Percentiles rank a stretch among this genome's conserved stretches.
phyloP scores from a whole-genome alignment of 2,113 vertebrate species.

The Hypanus sabinus region DNA sequence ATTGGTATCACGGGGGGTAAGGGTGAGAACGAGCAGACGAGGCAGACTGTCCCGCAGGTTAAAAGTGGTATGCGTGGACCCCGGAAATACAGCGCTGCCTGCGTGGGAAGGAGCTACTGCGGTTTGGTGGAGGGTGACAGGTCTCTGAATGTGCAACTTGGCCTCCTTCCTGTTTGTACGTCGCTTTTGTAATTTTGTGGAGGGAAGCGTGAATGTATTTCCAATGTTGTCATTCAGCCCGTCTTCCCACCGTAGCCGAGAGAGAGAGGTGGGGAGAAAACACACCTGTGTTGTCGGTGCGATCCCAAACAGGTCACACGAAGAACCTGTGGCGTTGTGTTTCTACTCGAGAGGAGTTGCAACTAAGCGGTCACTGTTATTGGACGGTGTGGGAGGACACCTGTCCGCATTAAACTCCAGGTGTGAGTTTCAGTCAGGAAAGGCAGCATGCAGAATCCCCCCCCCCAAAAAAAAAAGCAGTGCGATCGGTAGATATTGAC shows the following conservation, averaged over 20 bases:
- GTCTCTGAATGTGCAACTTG: background rate
- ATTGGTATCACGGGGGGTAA: background rate
- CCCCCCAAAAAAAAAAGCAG: no score
- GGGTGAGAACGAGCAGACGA: background rate
- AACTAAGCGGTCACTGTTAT: background rate
- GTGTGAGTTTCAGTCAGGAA: background rate
- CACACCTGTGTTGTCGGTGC: no score
- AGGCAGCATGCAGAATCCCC: no score
- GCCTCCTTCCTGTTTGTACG: slow-evolving; percentile 1
- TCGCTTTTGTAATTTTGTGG: background rate
- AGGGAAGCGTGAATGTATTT: background rate
- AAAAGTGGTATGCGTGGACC: background rate
- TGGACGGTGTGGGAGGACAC: background rate
- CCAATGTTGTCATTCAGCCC: background rate
- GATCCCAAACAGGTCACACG: background rate
- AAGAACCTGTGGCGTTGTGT: background rate
- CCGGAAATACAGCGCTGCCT: background rate
- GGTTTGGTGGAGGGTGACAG: background rate
- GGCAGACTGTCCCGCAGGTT: background rate
- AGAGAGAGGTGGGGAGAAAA: no score
- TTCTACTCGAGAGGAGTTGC: background rate
- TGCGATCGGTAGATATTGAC: background rate
- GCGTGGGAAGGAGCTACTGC: background rate
- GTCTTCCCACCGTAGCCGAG: background rate
- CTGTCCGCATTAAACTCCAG: background rate